Evolutionary conservation across 2,797 vertebrate genomes (phyloP), one percentile per base, ranked within the genome.

Genomic region (Urocyon cinereoargenteus): DNA sequence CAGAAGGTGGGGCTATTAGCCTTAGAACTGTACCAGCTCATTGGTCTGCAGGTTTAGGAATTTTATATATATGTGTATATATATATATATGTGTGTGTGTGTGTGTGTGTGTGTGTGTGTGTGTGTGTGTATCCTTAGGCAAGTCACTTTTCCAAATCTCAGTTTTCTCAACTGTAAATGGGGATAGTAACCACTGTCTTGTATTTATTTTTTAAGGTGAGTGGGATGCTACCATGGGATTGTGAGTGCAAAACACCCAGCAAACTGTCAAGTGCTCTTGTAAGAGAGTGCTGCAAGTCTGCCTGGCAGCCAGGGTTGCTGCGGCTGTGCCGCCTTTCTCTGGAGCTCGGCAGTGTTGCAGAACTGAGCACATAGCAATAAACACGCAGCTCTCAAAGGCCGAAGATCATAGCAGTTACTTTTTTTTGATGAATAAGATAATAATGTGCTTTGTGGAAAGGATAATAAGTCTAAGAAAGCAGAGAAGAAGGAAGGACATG

Each of bases 161-260:
- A 57, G 73, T 95, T 95, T 92, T 79, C 83, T 95, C 15, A 84
- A 11, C 83, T 93, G 68, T 86, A 83, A 83, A 70, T 96, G 83
- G 68, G 28, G n/a, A 19, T 40, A 64, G 40, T 55, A 75, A 64
- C 68, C 62, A 64, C 51, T 70, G 51, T 75, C 62, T 40, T 24
- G 6, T 40, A 10, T 70, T 64, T 77, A 1, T n/a, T 86, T 85
- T 85, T 91, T 36, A 88, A 86, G 57, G 34, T n/a, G 73, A 34
- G 12, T 19, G 59, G 73, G 36, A 24, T 51, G 61, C 31, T 88
- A n/a, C 4, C 22, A 4, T 24, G 61, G 36, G 34, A 13, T 28
- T 3, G 0, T 16, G 16, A 49, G 4, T 61, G n/a, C 2, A 53
- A n/a, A 66, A 77, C 34, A 19, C 34, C 59, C 36, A 40, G 0